phyloP scores from a whole-genome alignment of 2,888 invertebrate species.

The Chloromyia formosa region DNA sequence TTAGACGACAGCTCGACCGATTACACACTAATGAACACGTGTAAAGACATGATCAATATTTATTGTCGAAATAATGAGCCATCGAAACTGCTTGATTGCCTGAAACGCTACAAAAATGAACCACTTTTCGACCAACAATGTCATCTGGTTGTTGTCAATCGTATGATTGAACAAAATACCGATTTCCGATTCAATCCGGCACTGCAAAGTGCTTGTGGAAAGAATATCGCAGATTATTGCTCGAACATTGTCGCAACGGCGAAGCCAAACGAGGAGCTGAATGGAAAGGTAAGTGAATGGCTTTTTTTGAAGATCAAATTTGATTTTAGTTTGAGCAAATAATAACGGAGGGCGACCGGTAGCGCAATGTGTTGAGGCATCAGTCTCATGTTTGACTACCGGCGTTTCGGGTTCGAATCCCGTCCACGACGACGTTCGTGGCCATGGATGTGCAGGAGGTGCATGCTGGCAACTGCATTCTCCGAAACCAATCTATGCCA shows the following conservation, averaged over 20 bases:
- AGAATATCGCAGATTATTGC: constrained; percentile 82
- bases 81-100: constrained; percentile 76
- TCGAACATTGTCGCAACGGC: constrained; percentile 66
- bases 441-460: no score
- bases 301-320: not conserved
- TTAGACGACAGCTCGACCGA: constrained; percentile 88
- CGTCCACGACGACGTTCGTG: no score
- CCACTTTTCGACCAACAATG: constrained; percentile 84
- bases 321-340: not conserved
- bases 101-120: constrained; percentile 81
- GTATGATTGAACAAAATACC: constrained; percentile 89
- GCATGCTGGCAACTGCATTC: no score
- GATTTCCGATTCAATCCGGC: constrained; percentile 91
- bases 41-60: constrained; percentile 84
- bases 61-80: constrained; percentile 81
- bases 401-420: no score
- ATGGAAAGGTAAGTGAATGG: constrained; percentile 74
- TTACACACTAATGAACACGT: constrained; percentile 82
- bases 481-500: no score
- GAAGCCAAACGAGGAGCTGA: constrained; percentile 75
- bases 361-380: no score
- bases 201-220: constrained; percentile 80
- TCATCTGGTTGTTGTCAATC: constrained; percentile 81
- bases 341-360: no score
- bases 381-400: no score